Percentiles rank a stretch among this genome's conserved stretches.
phyloP scores from a whole-genome alignment of 2,888 invertebrate species.

The Drosophila falleni region DNA sequence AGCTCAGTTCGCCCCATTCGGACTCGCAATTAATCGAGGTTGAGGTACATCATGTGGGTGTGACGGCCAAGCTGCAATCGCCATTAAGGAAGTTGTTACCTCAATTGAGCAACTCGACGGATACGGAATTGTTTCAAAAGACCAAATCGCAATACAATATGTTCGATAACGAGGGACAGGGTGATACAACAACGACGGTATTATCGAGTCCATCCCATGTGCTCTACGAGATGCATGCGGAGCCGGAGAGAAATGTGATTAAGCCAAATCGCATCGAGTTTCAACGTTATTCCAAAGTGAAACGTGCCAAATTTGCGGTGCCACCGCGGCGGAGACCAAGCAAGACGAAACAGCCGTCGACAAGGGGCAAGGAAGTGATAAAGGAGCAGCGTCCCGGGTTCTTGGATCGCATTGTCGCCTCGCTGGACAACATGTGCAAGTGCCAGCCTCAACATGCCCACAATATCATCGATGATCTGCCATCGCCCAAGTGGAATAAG shows the following conservation, averaged over 20 bases:
- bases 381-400: slow-evolving; percentile 37
- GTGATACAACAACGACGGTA: slow-evolving; percentile 37
- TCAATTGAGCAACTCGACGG: slow-evolving; percentile 77
- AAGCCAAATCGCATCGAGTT: slow-evolving; percentile 83
- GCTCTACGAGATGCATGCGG: slow-evolving; percentile 81
- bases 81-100: slow-evolving; percentile 77
- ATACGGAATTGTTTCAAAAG: slow-evolving; percentile 71
- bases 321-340: slow-evolving; percentile 37
- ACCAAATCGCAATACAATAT: slow-evolving; percentile 67
- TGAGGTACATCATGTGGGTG: slow-evolving; percentile 82
- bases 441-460: slow-evolving; percentile 51
- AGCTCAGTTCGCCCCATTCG: slow-evolving; percentile 61
- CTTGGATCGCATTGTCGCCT: slow-evolving; percentile 62
- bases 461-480: slow-evolving; percentile 70
- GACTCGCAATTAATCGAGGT: slow-evolving; percentile 80
- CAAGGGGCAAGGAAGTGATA: neutral
- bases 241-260: slow-evolving; percentile 47
- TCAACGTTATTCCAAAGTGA: slow-evolving; percentile 68
- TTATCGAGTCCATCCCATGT: slow-evolving; percentile 58
- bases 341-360: slow-evolving; percentile 22
- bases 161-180: slow-evolving; percentile 52
- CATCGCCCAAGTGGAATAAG: slow-evolving; percentile 69
- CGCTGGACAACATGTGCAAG: slow-evolving; percentile 74
- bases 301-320: slow-evolving; percentile 32
- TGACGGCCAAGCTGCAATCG: slow-evolving; percentile 82